phyloP scores from a whole-genome alignment of 2,797 vertebrate genomes.

The Pogonophryne albipinna region DNA sequence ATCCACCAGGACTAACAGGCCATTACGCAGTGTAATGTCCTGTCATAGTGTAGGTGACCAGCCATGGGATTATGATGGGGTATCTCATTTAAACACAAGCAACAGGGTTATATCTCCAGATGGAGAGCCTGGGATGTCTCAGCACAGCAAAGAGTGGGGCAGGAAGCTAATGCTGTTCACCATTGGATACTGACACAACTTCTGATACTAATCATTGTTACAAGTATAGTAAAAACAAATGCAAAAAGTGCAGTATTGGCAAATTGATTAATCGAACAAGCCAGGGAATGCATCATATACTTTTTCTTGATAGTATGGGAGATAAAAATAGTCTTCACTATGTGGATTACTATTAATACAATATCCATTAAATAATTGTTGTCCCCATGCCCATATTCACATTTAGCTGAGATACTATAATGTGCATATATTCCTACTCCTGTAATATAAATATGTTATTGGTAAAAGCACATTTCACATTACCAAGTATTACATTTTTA shows the following conservation, averaged over 20 bases:
- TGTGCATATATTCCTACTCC: no score
- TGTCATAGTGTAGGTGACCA: conserved; percentile 51
- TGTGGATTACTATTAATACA: no score
- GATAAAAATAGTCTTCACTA: no score
- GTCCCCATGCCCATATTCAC: background rate
- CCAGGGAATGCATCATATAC: no score
- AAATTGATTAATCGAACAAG: no score
- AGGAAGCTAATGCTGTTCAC: conserved; percentile 5
- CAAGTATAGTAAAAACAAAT: background rate
- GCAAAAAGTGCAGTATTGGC: no score
- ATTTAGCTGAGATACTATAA: background rate
- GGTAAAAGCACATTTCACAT: background rate
- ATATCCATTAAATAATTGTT: no score
- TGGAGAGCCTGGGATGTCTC: conserved; percentile 20
- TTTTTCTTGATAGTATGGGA: no score
- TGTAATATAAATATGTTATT: background rate
- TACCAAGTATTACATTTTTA: no score
- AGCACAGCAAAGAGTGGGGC: conserved; percentile 2
- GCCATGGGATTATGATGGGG: conserved; percentile 39
- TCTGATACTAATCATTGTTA: no score
- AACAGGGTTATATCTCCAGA: conserved; percentile 17
- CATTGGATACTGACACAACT: background rate
- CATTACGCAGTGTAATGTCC: conserved; percentile 64
- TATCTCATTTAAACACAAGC: conserved; percentile 48
- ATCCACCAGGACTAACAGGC: conserved; percentile 66